Evolutionary conservation across 2,888 invertebrate species (phyloP), one percentile per base, ranked within the genome.

Genomic region (Furcula furcula): DNA sequence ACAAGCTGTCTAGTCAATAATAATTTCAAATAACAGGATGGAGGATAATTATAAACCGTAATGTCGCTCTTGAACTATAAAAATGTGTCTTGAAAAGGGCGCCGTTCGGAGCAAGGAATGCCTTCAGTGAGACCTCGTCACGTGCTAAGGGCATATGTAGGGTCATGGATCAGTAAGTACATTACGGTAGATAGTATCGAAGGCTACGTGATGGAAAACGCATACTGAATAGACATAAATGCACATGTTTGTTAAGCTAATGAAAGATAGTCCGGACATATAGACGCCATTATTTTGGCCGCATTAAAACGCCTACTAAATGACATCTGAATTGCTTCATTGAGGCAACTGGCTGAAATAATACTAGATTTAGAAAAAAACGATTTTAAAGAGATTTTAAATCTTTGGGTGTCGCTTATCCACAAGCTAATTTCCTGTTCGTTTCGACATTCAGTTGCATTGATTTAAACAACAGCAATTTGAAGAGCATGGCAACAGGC

Each of bases 91-190:
- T 71, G 70, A 72, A 74, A 74, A 77, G 68, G 68, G 74, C 68
- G 51, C 48, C 44, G 35, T 46, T 36, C 40, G 45, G 36, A 44
- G 55, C 66, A 62, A 62, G 48, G 52, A 66, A 61, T 54, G 30
- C 65, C 57, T 59, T 61, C 53, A 44, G 27, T 26, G 37, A 68
- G 76, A 68, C 82, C 82, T 85, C 76, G 81, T 75, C 82, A 83
- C 87, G 83, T 73, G 68, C 75, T 72, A 69, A 82, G 81, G 78
- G 77, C 83, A 70, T 65, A 58, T 62, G 58, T 60, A 78, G 80
- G 76, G 76, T 76, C 80, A 76, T 70, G 79, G 72, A 76, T 65
- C 58, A 44, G 54, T 58, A 58, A 55, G 60, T 52, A 62, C n/a
- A n/a, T n/a, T n/a, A n/a, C n/a, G n/a, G 51, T 54, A 54, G 72